A percentile compares a stretch with the other conserved stretches of the same genome.
These are phyloP conservation scores for Psettodes erumei DNA, from an alignment of 2,113 vertebrate species.

Conservation along the genomic window DNA sequence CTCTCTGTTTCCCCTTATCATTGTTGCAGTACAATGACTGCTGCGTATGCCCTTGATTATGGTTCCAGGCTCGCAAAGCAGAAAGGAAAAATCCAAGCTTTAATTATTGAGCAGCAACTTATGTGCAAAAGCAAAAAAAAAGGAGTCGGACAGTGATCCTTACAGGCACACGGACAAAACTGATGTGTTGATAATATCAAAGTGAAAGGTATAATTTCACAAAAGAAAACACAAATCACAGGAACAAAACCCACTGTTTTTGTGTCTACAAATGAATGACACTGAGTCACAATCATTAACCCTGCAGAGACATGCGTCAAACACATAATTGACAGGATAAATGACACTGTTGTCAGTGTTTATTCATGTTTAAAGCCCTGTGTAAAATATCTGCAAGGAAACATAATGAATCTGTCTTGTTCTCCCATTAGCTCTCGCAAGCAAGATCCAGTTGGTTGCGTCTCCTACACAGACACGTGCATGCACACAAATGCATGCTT, in stretches of 20 bases:
- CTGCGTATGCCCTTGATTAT: constrained; percentile 41
- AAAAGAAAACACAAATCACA: constrained; percentile 16
- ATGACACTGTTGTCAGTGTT: constrained; percentile 54
- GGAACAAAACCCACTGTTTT: constrained; percentile 15
- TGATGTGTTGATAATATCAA: constrained; percentile 14
- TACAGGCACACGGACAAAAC: background rate
- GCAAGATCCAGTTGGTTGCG: constrained; percentile 42
- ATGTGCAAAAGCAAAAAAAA: background rate
- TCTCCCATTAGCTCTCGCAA: constrained; percentile 42
- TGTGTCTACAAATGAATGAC: constrained; percentile 24
- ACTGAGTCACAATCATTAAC: constrained; percentile 29
- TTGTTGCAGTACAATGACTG: constrained; percentile 54
- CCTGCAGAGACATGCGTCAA: constrained; percentile 25
- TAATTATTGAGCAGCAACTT: constrained; percentile 34
- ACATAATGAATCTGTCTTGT: constrained; percentile 55
- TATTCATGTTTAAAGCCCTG: constrained; percentile 45
- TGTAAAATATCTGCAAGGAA: constrained; percentile 39
- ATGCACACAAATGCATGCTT: background rate
- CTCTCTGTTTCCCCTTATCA: constrained; percentile 47
- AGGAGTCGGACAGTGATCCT: background rate
- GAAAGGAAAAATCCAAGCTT: background rate
- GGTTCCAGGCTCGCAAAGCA: constrained; percentile 6
- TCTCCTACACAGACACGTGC: constrained; percentile 22
- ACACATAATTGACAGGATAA: constrained; percentile 49
- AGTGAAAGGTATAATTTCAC: constrained; percentile 48